phyloP scores from a whole-genome alignment of 2,113 vertebrate species.

The Cynoglossus semilaevis region DNA sequence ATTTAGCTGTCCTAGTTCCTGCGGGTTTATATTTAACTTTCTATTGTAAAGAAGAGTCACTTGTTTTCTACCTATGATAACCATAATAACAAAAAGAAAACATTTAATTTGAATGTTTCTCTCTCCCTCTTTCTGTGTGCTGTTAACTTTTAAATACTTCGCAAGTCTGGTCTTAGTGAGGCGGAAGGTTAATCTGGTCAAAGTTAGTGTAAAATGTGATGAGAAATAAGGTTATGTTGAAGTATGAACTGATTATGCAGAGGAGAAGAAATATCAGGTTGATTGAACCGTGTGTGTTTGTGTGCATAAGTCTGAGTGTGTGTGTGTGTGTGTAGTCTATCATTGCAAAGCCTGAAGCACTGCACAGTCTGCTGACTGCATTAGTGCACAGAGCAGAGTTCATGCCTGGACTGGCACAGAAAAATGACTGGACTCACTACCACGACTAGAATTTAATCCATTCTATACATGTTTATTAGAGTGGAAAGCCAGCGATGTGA shows the following conservation, averaged over 20 bases:
- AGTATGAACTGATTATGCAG: too few species aligned
- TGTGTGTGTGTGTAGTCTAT: constrained; percentile 17
- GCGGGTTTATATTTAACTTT: background rate
- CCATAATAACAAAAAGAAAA: too few species aligned
- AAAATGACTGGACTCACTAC: constrained; percentile 34
- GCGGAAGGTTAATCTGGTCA: too few species aligned
- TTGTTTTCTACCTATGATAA: too few species aligned
- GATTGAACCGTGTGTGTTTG: background rate
- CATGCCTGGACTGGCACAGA: constrained; percentile 60
- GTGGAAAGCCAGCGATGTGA: constrained; percentile 55
- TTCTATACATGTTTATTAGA: constrained; percentile 59
- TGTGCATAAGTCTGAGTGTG: constrained; percentile 7
- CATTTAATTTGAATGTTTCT: too few species aligned
- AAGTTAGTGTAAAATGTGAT: too few species aligned
- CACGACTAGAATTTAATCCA: constrained; percentile 49
- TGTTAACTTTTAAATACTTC: too few species aligned
- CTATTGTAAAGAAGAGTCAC: too few species aligned
- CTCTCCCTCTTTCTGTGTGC: too few species aligned
- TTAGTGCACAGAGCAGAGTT: constrained; percentile 58
- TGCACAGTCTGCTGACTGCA: constrained; percentile 49
- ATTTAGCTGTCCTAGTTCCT: background rate
- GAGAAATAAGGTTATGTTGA: too few species aligned
- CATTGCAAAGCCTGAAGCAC: constrained; percentile 39
- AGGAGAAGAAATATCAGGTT: too few species aligned
- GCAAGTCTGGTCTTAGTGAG: too few species aligned